phyloP scores from a whole-genome alignment of 2,797 vertebrate genomes.

The Lutjanus argentimaculatus region DNA sequence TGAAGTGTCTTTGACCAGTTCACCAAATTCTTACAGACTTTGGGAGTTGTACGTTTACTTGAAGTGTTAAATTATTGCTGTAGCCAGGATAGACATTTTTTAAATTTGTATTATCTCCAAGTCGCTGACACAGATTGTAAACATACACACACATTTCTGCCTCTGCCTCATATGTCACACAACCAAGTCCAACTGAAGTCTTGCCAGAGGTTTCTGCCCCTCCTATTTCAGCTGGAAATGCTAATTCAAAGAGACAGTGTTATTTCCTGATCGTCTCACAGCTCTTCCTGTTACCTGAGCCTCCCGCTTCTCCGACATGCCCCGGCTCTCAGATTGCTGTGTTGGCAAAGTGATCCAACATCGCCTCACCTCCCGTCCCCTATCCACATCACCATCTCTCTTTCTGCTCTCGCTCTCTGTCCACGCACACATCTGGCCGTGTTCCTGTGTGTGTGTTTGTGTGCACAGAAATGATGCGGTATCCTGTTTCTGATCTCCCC shows the following conservation, averaged over 20 bases:
- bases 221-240: constrained; percentile 47
- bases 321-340: constrained; percentile 58
- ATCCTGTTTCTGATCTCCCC: constrained; percentile 62
- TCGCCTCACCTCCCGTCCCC: constrained; percentile 48
- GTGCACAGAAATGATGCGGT: constrained; percentile 50
- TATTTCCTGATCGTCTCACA: constrained; percentile 79
- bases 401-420: constrained; percentile 27
- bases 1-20: neutral
- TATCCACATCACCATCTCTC: constrained; percentile 37
- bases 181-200: constrained; percentile 16
- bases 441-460: constrained; percentile 18
- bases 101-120: neutral
- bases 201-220: constrained; percentile 33
- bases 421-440: constrained; percentile 38
- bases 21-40: neutral
- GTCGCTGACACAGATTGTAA: neutral
- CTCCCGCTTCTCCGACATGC: constrained; percentile 58
- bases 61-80: neutral
- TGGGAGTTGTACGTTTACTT: neutral
- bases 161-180: constrained; percentile 12
- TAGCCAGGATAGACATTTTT: neutral
- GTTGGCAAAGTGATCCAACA: constrained; percentile 65
- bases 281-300: constrained; percentile 80
- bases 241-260: constrained; percentile 82
- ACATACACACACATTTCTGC: neutral